These are phyloP conservation scores for Spodoptera frugiperda DNA, from an alignment of 1,140 invertebrate genomes.

Conservation along the genomic window DNA sequence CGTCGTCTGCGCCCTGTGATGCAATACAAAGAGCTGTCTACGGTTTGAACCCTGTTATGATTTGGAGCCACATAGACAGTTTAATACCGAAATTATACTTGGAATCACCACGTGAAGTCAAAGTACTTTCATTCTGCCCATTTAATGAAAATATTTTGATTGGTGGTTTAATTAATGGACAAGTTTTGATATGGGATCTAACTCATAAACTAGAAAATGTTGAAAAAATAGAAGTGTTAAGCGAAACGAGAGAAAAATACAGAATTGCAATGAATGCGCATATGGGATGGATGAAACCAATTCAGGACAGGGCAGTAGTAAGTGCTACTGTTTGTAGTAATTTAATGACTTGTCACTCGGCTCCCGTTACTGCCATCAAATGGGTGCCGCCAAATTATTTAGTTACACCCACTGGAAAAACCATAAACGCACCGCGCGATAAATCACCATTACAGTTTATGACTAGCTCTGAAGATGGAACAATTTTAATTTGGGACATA, in stretches of 20 bases:
- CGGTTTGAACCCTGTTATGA: conserved; percentile 88
- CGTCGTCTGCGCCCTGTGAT: conserved; percentile 70
- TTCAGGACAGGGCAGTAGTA: conserved; percentile 86
- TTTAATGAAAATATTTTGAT: conserved; percentile 89
- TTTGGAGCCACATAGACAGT: conserved; percentile 91
- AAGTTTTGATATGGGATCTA: conserved; percentile 91
- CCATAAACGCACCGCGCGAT: conserved; percentile 73
- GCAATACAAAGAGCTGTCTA: conserved; percentile 85
- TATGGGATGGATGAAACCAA: conserved; percentile 90
- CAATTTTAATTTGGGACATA: conserved; percentile 90
- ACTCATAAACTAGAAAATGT: conserved; percentile 88
- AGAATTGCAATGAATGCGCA: conserved; percentile 87
- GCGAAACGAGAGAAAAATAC: conserved; percentile 88
- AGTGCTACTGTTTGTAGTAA: conserved; percentile 88
- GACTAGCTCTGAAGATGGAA: conserved; percentile 89
- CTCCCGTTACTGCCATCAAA: conserved; percentile 88
- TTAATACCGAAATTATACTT: conserved; percentile 90
- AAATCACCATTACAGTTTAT: conserved; percentile 88
- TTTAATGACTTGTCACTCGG: conserved; percentile 88
- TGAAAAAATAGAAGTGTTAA: conserved; percentile 88
- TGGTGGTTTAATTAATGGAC: conserved; percentile 91
- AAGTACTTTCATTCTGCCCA: conserved; percentile 89
- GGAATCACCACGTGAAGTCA: conserved; percentile 89
- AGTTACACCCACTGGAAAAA: conserved; percentile 88
- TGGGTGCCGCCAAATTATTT: conserved; percentile 89